phyloP scores from a whole-genome alignment of 2,888 invertebrate genomes.

The Omphaloscelis lunosa region DNA sequence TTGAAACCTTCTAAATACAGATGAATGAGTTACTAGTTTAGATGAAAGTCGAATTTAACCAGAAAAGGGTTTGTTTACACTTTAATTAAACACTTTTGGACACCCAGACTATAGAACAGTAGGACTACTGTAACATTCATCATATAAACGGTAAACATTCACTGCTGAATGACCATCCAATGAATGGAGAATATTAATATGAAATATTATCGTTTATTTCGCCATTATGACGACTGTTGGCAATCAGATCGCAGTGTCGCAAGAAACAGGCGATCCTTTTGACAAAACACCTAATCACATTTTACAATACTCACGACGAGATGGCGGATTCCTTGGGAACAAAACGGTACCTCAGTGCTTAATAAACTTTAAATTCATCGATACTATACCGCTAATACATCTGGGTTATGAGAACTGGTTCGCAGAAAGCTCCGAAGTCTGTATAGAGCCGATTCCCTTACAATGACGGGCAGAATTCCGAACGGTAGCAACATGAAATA shows the following conservation, averaged over 20 bases:
- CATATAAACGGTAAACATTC: slow-evolving; percentile 11
- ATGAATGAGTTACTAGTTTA: neutral
- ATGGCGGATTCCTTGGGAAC: neutral
- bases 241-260: slow-evolving; percentile 2
- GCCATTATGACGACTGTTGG: slow-evolving; percentile 15
- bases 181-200: slow-evolving; percentile 16
- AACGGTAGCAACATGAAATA: slow-evolving; percentile 55
- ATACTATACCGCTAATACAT: slow-evolving; percentile 53
- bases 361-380: slow-evolving; percentile 47
- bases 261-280: neutral
- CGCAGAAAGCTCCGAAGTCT: slow-evolving; percentile 61
- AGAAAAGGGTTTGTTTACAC: neutral
- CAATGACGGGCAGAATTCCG: slow-evolving; percentile 58
- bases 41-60: neutral
- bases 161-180: neutral
- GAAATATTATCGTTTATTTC: slow-evolving; percentile 25
- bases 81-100: neutral
- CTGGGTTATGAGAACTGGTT: slow-evolving; percentile 64
- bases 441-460: slow-evolving; percentile 56
- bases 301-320: neutral
- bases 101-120: neutral
- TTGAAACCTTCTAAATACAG: neutral
- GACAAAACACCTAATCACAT: neutral
- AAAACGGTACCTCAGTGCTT: neutral
- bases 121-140: slow-evolving; percentile 5